Evolutionary conservation across 2,888 invertebrate genomes (phyloP), one percentile per base, ranked within the genome.

Genomic region (Dascillus cervinus): DNA sequence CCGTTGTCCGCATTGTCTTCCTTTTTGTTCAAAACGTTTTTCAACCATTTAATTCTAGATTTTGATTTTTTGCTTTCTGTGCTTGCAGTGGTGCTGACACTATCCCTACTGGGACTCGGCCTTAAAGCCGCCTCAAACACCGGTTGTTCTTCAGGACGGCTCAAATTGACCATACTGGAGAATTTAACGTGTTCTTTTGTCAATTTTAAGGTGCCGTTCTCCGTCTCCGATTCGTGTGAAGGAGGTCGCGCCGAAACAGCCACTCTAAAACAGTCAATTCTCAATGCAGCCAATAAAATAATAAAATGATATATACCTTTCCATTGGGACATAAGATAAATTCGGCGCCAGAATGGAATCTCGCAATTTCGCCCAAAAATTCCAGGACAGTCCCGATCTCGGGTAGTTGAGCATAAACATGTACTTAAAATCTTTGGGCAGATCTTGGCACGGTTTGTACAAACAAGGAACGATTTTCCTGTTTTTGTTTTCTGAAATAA

Each of bases 381-480:
- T 73, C 52, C 72, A 79, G 4, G 75, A 57, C 39, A 58, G 60
- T 1, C 67, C 65, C 1, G 68, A 59, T 35, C 70, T 65, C 9
- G 66, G 64, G 48, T 75, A 79, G 49, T 76, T 73, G 41, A 87
- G 64, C 45, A 73, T 70, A 53, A 75, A 78, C 53, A 75, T 78
- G 54, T 79, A 79, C 50, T 75, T 78, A 13, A 67, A 71, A 28
- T 85, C 61, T 48, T 80, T 76, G 11, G 66, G 61, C 1, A 86
- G 87, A 42, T 84, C 58, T 29, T 64, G 55, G 50, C 80, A 79
- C 5, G 64, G 58, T 40, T 77, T 70, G 56, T 80, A 83, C 46
- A 83, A 78, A 81, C 51, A 82, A n/a, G 86, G 86, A 26, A 85
- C 71, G 30, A 86, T 75, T 65, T 81, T 57, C 20, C 52, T 41